These are phyloP conservation scores for Campoplex capitator DNA, from an alignment of 2,888 invertebrate genomes.

Conservation along the genomic window DNA sequence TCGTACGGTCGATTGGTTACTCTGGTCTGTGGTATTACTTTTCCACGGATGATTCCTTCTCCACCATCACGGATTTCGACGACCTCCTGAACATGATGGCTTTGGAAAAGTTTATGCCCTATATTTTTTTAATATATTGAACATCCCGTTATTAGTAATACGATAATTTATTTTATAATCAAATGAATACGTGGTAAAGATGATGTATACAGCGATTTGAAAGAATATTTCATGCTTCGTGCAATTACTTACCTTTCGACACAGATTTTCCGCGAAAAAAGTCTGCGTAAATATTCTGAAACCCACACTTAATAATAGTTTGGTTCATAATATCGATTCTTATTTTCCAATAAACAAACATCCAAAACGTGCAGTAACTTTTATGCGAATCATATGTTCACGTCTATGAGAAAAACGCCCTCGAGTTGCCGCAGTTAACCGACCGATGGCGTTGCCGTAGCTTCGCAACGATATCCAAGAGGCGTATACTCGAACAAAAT, in stretches of 20 bases:
- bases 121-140: neutral
- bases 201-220: neutral
- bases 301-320: neutral
- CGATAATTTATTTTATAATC: neutral
- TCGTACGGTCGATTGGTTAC: neutral
- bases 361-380: neutral
- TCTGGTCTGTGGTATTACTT: neutral
- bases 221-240: neutral
- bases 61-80: too few species aligned
- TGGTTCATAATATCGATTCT: neutral
- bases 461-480: slow-evolving; percentile 9
- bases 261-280: slow-evolving; percentile 9
- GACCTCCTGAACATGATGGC: too few species aligned
- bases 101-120: too few species aligned
- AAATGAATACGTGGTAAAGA: neutral
- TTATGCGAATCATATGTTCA: slow-evolving; percentile 11
- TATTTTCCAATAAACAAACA: neutral
- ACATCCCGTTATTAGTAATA: neutral
- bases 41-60: neutral
- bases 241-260: slow-evolving; percentile 20
- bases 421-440: neutral
- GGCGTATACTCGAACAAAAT: too few species aligned
- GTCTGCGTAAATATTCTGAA: too few species aligned
- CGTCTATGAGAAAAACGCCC: neutral
- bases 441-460: too few species aligned